Percentiles rank a stretch among this genome's conserved stretches.
Evolutionary conservation across 2,888 invertebrate species (phyloP).

Genomic region (Drosophila gaucha): DNA sequence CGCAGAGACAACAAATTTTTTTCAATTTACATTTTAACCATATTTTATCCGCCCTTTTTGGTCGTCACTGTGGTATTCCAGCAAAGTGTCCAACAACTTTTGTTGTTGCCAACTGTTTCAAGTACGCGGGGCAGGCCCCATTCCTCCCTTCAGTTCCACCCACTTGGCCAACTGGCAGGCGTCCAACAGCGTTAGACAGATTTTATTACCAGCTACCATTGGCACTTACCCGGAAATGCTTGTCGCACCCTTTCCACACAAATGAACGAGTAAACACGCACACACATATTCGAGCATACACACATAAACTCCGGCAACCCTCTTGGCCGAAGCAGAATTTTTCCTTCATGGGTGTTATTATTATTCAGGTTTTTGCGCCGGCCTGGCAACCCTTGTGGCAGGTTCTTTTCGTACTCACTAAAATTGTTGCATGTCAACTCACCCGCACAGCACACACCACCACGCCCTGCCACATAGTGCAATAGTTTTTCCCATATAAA

Average conservation of each 20-base stretch:
- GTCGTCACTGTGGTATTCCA: slow-evolving; percentile 7
- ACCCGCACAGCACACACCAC: slow-evolving; percentile 30
- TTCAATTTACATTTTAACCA: slow-evolving; percentile 72
- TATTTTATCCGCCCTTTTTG: slow-evolving; percentile 56
- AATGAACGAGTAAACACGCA: slow-evolving; percentile 32
- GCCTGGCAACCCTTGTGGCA: slow-evolving; percentile 76
- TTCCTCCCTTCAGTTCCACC: slow-evolving; percentile 7
- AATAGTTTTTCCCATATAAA: slow-evolving; percentile 57
- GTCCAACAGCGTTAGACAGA: slow-evolving; percentile 64
- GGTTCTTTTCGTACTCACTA: slow-evolving; percentile 57
- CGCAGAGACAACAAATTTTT: slow-evolving; percentile 51
- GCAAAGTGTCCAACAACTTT: slow-evolving; percentile 32
- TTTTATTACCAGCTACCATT: slow-evolving; percentile 67
- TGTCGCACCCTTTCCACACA: slow-evolving; percentile 60
- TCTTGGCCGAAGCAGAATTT: slow-evolving; percentile 22
- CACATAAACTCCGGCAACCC: slow-evolving; percentile 38
- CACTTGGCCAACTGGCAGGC: slow-evolving; percentile 18
- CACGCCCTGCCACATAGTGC: slow-evolving; percentile 19
- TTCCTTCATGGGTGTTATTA: slow-evolving; percentile 33
- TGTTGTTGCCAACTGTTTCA: slow-evolving; percentile 50
- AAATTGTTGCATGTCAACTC: slow-evolving; percentile 75
- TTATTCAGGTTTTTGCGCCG: slow-evolving; percentile 52
- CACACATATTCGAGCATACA: slow-evolving; percentile 10
- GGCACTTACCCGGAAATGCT: slow-evolving; percentile 74
- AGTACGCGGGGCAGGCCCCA: slow-evolving; percentile 24